Evolutionary conservation across 2,888 invertebrate species (phyloP), one percentile per base, ranked within the genome.

Genomic region (Trimorus sp.): DNA sequence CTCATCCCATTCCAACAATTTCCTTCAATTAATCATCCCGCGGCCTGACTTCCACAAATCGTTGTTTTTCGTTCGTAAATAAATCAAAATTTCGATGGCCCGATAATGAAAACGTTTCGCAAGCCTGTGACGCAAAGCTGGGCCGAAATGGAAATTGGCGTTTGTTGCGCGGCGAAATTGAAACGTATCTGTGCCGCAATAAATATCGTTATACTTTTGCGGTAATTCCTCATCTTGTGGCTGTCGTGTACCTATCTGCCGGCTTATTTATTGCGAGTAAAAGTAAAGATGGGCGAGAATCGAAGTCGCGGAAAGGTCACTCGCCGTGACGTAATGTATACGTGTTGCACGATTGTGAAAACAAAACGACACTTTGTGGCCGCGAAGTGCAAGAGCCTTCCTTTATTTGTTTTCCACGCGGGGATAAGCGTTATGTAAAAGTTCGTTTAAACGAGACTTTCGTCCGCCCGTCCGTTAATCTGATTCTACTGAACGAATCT

Each of bases 221-320:
- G 65, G 68, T 73, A 62, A 66, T 65, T 69, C 59, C 40, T 73
- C 69, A 66, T 75, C 78, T 76, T 42, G 45, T 38, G 40, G 37
- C 54, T 59, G 63, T 65, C 75, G 42, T 71, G 70, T 74, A 58
- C 62, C 63, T 58, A 66, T 74, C 56, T 51, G 42, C 45, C 36
- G 45, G 60, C 48, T 79, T 79, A 78, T 85, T 86, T 84, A 86
- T 85, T 79, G 84, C 60, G 78, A 85, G 84, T 84, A 85, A 86
- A 85, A 85, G 86, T 80, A 82, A 85, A 87, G 87, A 87, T 86
- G 86, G 82, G 83, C 84, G 85, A 84, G 85, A 86, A 85, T 83
- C 79, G 71, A 62, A 76, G 80, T 80, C 79, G 85, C 80, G 83
- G 60, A 84, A 87, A 86, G 84, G 83, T 86, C 83, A 83, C 76